Base-by-base conservation (phyloP, 1,140 invertebrate species). In the Drosophila jambulina region DNA sequence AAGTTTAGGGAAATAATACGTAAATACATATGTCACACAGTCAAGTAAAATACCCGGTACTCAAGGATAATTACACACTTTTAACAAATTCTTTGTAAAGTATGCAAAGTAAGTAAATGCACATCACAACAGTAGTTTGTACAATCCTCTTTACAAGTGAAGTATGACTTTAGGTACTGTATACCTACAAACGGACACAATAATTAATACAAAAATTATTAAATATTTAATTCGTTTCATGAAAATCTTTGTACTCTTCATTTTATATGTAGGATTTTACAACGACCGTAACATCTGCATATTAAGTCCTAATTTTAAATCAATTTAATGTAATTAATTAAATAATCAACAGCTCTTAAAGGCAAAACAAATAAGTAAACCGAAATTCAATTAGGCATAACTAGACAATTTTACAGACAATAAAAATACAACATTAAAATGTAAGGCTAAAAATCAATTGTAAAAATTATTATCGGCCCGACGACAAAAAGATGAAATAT, bases 401-500 rank as follows among this genome's bases (percentile, higher is more conserved):
- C 25, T 38, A n/a, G 23, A 63, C 60, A 4, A n/a, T 40, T 29
- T 40, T 42, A 21, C 10, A 40, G 54, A 32, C 57, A 61, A 60
- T 34, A 12, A 60, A 23, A 32, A 42, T 4, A 43, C 53, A 43
- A 58, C 56, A 54, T 54, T 54, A 29, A 64, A 62, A 32, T 36
- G 10, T 38, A 25, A 54, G 29, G 17, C 34, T 25, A 42, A 57
- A 56, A 57, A 57, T 40, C 34, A 56, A 56, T 25, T 38, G 10
- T n/a, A 25, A 25, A 57, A 40, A 36, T 38, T 38, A 38, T 25
- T 38, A n/a, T 56, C 38, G 15, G 21, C 19, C 51, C 51, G 32
- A 54, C 32, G 51, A 54, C 51, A 54, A 54, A 54, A 56, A 56
- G 21, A 56, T 56, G 53, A 54, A 36, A 17, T 36, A 54, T 36